Conservation (phyloP, 2,888 invertebrate species). For the Lasioglossum figueresi region DNA sequence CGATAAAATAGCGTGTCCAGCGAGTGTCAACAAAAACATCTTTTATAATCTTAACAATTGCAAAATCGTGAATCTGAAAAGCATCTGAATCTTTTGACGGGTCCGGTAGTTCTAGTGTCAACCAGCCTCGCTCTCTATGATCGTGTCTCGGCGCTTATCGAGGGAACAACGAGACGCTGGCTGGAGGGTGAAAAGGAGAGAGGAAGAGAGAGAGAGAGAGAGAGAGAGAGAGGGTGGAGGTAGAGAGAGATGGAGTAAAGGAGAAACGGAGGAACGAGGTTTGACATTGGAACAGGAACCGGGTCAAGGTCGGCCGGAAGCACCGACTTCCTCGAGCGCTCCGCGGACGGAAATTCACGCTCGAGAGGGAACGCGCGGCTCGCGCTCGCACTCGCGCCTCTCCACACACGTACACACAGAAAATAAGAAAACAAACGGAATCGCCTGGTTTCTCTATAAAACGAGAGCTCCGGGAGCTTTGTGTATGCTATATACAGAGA, state of each 20-base stretch:
- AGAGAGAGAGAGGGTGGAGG: no score
- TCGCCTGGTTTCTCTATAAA: constrained; percentile 1
- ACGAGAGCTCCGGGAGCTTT: constrained; percentile 18
- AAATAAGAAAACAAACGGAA: constrained; percentile 32
- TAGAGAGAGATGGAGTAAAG: background rate
- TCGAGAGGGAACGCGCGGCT: constrained; percentile 10
- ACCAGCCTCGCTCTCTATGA: background rate
- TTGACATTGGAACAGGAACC: constrained; percentile 49
- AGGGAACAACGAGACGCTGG: background rate
- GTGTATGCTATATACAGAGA: constrained; percentile 14
- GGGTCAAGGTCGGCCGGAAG: constrained; percentile 58
- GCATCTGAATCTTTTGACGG: background rate
- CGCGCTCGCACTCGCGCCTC: background rate
- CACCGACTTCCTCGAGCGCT: constrained; percentile 5
- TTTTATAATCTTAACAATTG: no score
- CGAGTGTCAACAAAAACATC: no score
- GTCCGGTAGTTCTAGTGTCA: background rate
- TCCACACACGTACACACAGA: background rate
- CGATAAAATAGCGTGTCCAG: background rate
- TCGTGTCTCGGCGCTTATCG: background rate
- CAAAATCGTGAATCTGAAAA: background rate
- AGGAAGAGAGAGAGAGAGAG: background rate
- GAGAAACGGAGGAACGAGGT: constrained; percentile 14
- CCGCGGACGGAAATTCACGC: constrained; percentile 36
- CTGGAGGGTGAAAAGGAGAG: background rate